These are phyloP conservation scores for Nematolebias whitei DNA, from an alignment of 2,113 vertebrate species.

Conservation along the genomic window DNA sequence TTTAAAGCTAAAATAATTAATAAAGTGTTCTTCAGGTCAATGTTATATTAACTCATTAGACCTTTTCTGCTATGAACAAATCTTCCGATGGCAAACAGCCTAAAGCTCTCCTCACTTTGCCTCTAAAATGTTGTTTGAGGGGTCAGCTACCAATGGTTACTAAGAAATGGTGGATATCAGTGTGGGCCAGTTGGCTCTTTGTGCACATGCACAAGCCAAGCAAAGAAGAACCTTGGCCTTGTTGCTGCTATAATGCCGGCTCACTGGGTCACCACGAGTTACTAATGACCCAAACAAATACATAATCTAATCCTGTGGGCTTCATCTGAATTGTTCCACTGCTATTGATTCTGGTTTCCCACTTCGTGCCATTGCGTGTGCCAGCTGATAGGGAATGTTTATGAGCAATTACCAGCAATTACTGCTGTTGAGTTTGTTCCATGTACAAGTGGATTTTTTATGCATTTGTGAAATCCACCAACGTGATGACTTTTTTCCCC, in stretches of 20 bases:
- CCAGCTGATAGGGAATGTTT: conserved; percentile 63
- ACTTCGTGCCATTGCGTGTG: conserved; percentile 55
- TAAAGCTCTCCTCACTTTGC: conserved; percentile 25
- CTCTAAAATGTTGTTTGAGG: conserved; percentile 45
- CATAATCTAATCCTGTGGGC: conserved; percentile 44
- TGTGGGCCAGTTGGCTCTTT: conserved; percentile 61
- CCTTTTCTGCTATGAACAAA: conserved; percentile 20
- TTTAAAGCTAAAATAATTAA: too few relatives aligned
- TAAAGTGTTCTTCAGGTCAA: too few relatives aligned
- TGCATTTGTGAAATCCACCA: conserved; percentile 52
- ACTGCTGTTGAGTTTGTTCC: conserved; percentile 30
- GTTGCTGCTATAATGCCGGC: conserved; percentile 51
- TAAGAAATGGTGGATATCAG: conserved; percentile 60
- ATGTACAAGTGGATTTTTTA: conserved; percentile 51
- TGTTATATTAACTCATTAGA: conserved; percentile 5
- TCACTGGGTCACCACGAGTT: conserved; percentile 68
- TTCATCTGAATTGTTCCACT: conserved; percentile 40
- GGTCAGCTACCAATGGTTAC: conserved; percentile 65
- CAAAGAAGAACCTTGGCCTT: conserved; percentile 49
- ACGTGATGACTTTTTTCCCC: conserved; percentile 48
- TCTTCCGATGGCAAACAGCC: conserved; percentile 32
- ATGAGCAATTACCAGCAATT: conserved; percentile 71
- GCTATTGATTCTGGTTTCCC: conserved; percentile 42
- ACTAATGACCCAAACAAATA: conserved; percentile 70
- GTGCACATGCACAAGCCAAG: conserved; percentile 53